Evolutionary conservation across 2,888 invertebrate species (phyloP), one percentile per base, ranked within the genome.

Genomic region (Campoplex capitator): DNA sequence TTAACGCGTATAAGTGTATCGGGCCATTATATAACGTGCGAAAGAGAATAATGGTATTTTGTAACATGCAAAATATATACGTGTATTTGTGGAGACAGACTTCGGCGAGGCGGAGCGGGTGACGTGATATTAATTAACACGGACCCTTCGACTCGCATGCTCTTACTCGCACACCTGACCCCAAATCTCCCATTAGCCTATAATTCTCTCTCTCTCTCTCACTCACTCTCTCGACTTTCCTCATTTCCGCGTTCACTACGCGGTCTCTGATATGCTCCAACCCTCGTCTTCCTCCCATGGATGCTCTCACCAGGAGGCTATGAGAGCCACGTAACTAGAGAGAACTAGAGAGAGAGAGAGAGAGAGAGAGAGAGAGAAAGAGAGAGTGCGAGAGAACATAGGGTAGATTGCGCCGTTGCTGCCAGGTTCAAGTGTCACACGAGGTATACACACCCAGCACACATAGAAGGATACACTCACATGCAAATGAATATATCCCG

Each of bases 81-180:
- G 8, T 73, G 48, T 74, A 56, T 56, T 23, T 74, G 84, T 86
- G 89, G 89, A 91, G 93, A 93, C 92, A 92, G 91, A 93, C 92
- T 93, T 92, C 89, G 92, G 92, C 91, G 88, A 91, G 91, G 92
- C 91, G 91, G 91, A 91, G 92, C 93, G 92, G 91, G 92, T 94
- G 94, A 94, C 94, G 94, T 93, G 94, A 94, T 94, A 94, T 94
- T 94, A 94, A 94, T 94, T 94, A 94, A 94, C 94, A 92, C 94
- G 93, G 93, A 94, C 93, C 93, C 93, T 93, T 93, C 92, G 91
- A 89, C 90, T 90, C 84, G 88, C 81, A 79, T 88, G 45, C 75
- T 84, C 84, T 84, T 84, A 8, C 84, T 82, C 87, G 32, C 87
- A 84, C 84, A 87, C 82, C 83, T 87, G 87, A 84, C 76, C 82